Evolutionary conservation across 2,113 vertebrate species (phyloP), one percentile per base, ranked within the genome.

Genomic region (Planiliza haematocheilus): DNA sequence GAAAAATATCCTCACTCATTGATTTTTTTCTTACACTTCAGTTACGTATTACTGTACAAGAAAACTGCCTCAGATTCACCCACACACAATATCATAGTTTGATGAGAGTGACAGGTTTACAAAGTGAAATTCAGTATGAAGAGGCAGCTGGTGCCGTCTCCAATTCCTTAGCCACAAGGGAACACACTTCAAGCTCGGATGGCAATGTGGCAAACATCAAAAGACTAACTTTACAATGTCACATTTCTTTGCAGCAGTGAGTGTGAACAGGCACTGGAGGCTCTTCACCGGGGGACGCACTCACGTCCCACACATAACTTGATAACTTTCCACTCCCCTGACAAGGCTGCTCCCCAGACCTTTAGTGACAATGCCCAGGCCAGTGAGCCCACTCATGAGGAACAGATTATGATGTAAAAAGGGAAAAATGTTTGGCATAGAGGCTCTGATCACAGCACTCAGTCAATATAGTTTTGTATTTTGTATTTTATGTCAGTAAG

Each of bases 1-100:
- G 58, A 65, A 12, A 53, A 76, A 78, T 39, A 4, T 51, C 45
- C 20, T 30, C 11, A n/a, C n/a, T 45, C 18, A 63, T 24, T 57
- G 42, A 66, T 41, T 37, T 7, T 7, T 16, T 7, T 8, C 14
- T 5, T 6, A 1, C 36, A 52, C 48, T n/a, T 68, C 41, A 62
- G 74, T 63, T 46, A 74, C 43, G 60, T 63, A 57, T 13, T 4
- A 36, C 17, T 43, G 21, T 21, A 58, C 43, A 61, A 43, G 8
- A 70, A 9, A 66, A 55, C 11, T 45, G 56, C 57, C 51, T 53
- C 39, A 70, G 18, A 21, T 14, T 12, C 7, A 51, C 24, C 5
- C 12, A 58, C 24, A 45, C 7, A 63, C 13, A 58, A 41, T 8
- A 11, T 17, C 24, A 55, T 8, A 70, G 46, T 20, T 49, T 42